Evolutionary conservation across 2,113 vertebrate species (phyloP).

Genomic region (Casuarius casuarius): DNA sequence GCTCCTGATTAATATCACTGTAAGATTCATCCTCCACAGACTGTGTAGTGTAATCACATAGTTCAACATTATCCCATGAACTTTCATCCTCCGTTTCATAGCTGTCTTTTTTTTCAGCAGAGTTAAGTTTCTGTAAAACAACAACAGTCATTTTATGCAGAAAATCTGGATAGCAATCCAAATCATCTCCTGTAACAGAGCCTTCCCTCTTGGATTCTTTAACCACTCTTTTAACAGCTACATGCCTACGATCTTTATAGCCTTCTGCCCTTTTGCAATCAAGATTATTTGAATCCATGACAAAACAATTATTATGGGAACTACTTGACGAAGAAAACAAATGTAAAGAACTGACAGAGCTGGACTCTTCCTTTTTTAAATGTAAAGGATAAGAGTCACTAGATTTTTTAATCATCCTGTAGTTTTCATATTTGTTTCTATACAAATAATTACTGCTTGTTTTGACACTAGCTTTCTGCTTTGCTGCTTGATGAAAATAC

Average conservation of each 20-base stretch:
- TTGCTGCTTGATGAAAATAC: constrained; percentile 81
- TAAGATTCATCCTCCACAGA: constrained; percentile 81
- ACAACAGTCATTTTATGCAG: constrained; percentile 86
- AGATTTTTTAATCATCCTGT: constrained; percentile 79
- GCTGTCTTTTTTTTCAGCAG: constrained; percentile 84
- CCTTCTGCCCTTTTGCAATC: constrained; percentile 73
- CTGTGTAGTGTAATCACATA: constrained; percentile 82
- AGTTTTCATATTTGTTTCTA: constrained; percentile 78
- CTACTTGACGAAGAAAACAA: constrained; percentile 79
- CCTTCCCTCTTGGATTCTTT: constrained; percentile 78
- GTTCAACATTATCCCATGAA: constrained; percentile 84
- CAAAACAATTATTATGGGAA: constrained; percentile 80
- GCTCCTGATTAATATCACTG: constrained; percentile 79
- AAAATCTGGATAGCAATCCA: constrained; percentile 87
- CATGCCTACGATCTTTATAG: constrained; percentile 76
- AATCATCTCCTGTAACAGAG: constrained; percentile 79
- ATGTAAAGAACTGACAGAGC: constrained; percentile 75
- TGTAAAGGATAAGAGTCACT: constrained; percentile 80
- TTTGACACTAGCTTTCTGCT: constrained; percentile 84
- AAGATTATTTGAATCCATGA: constrained; percentile 76
- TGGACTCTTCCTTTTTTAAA: constrained; percentile 82
- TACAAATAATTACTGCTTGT: constrained; percentile 81
- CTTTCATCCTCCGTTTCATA: constrained; percentile 84
- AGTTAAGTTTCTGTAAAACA: constrained; percentile 86
- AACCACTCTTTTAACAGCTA: constrained; percentile 77